Percentiles rank a stretch among this genome's conserved stretches.
These are phyloP conservation scores for Phoenicopterus ruber DNA, from an alignment of 2,113 vertebrate species.

Conservation along the genomic window DNA sequence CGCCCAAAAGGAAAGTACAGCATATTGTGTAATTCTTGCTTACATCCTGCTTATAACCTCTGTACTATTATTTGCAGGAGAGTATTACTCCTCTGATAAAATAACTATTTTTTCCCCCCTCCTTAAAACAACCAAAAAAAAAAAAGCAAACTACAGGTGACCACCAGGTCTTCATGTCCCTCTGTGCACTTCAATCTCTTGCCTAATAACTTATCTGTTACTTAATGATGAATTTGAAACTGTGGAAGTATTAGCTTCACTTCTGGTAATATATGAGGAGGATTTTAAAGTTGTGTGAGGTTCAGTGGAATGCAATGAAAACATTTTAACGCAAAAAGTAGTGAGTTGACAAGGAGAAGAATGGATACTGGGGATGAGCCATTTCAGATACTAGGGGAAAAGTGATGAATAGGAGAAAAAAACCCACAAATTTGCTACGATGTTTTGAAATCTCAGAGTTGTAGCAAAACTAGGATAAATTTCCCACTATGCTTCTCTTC, in stretches of 20 bases:
- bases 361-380: not conserved
- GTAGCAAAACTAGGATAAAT: not conserved
- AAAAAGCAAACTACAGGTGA: not conserved
- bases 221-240: not conserved
- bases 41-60: not conserved
- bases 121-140: not conserved
- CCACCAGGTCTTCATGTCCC: not conserved
- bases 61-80: not conserved
- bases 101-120: fast-evolving
- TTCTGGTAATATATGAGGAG: not conserved
- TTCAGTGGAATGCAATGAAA: not conserved
- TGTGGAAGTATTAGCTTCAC: not conserved
- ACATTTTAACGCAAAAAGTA: not conserved
- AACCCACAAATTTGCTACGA: fast-evolving
- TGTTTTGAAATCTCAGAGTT: not conserved
- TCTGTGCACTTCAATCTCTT: not conserved
- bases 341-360: not conserved
- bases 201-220: not conserved
- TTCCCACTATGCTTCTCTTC: not conserved
- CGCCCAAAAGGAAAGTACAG: constrained; percentile 53
- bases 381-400: not conserved
- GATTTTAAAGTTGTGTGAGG: not conserved
- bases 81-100: not conserved
- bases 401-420: not conserved
- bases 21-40: not conserved